These are phyloP conservation scores for Orientallactaga sibirica DNA, from an alignment of 2,797 vertebrate genomes.

Conservation along the genomic window DNA sequence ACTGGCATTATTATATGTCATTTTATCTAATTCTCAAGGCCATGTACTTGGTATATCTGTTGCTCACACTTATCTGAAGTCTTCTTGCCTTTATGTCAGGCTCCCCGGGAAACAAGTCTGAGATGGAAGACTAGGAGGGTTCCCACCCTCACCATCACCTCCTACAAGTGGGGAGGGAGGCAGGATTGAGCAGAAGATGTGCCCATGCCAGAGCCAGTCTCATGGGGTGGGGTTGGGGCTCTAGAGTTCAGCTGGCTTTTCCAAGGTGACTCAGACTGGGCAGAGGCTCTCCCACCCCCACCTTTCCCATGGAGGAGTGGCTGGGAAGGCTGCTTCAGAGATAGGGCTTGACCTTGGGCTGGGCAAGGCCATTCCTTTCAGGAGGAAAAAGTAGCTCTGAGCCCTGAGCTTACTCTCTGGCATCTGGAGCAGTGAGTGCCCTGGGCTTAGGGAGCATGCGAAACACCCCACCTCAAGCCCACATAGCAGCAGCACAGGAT, in stretches of 20 bases:
- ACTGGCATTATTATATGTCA: background rate
- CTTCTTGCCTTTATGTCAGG: background rate
- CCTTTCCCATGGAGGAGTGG: background rate
- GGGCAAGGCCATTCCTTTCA: background rate
- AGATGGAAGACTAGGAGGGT: background rate
- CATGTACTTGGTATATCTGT: background rate
- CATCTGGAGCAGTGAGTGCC: background rate
- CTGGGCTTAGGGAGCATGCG: background rate
- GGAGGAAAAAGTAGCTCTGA: background rate
- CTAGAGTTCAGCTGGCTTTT: background rate
- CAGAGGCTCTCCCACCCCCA: background rate
- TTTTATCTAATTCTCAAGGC: background rate
- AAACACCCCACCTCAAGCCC: rapidly evolving
- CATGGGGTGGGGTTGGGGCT: background rate
- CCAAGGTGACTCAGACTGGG: background rate
- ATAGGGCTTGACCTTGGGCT: background rate
- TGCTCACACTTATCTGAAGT: background rate
- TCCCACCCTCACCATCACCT: background rate
- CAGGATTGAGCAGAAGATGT: background rate
- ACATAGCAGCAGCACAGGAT: background rate
- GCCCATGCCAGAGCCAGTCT: background rate
- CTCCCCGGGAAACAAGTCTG: background rate
- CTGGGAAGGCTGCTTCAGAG: background rate
- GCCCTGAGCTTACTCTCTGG: background rate
- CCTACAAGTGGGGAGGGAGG: background rate